Percentiles rank a stretch among this genome's conserved stretches.
These are phyloP conservation scores for Ginglymostoma cirratum DNA, from an alignment of 2,113 vertebrate genomes.

Conservation along the genomic window DNA sequence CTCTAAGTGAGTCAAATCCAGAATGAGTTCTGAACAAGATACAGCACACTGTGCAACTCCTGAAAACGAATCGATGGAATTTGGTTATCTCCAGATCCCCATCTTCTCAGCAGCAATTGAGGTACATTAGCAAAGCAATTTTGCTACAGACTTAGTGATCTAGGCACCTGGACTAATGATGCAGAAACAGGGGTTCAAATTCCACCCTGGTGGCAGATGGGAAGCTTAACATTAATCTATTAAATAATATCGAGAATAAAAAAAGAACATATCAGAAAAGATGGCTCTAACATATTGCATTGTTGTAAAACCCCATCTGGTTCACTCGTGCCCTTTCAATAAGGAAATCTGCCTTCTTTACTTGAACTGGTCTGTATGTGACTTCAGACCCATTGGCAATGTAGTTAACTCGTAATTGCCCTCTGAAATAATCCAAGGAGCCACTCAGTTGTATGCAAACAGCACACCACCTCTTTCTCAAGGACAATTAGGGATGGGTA, in stretches of 20 bases:
- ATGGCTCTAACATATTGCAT: background rate
- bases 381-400: background rate
- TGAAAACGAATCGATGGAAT: background rate
- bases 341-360: background rate
- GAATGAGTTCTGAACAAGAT: background rate
- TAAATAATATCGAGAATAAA: background rate
- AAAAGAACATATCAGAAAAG: background rate
- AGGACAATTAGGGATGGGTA: background rate
- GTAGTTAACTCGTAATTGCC: background rate
- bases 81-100: background rate
- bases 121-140: background rate
- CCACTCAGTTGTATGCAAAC: background rate
- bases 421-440: background rate
- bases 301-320: background rate
- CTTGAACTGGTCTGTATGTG: background rate
- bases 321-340: background rate
- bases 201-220: background rate
- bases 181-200: background rate
- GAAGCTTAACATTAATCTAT: background rate
- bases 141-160: background rate
- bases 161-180: background rate
- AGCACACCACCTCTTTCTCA: background rate
- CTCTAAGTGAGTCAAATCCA: too few relatives aligned
- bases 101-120: background rate
- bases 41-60: background rate